Evolutionary conservation across 2,888 invertebrate species (phyloP).

Genomic region (Cyaniris semiargus): DNA sequence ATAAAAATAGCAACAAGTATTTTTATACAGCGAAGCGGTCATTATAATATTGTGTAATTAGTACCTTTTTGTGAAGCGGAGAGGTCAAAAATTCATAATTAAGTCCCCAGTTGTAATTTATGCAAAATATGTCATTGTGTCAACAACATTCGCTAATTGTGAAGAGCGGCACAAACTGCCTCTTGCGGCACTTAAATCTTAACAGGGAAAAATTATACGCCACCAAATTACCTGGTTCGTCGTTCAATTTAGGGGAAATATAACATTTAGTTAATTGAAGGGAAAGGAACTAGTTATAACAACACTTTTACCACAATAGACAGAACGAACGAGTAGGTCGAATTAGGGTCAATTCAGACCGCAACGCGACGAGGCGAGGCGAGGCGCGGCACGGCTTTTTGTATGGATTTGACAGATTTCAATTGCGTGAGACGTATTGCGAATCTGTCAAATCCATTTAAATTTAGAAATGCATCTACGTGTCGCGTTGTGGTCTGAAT

Average conservation of each 20-base stretch:
- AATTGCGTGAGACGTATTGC: too few species aligned
- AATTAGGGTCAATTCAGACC: too few species aligned
- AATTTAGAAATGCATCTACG: too few species aligned
- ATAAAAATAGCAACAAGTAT: background rate
- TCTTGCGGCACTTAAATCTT: background rate
- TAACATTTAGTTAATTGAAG: background rate
- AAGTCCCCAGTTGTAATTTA: slow-evolving; percentile 29
- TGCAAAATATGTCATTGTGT: slow-evolving; percentile 33
- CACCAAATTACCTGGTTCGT: background rate
- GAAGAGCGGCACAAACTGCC: background rate
- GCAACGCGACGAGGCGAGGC: too few species aligned
- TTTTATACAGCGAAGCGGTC: background rate
- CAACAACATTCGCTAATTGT: slow-evolving; percentile 29
- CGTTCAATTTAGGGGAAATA: background rate
- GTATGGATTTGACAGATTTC: too few species aligned
- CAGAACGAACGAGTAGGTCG: too few species aligned
- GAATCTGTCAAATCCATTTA: too few species aligned
- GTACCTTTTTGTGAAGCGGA: background rate
- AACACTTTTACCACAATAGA: too few species aligned
- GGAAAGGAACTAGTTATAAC: too few species aligned
- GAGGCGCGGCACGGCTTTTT: too few species aligned
- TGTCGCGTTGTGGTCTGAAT: too few species aligned
- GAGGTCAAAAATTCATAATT: slow-evolving; percentile 13
- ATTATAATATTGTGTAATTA: slow-evolving; percentile 4
- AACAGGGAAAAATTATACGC: slow-evolving; percentile 3